Evolutionary conservation across 2,797 vertebrate genomes (phyloP).

Genomic region (Zalophus californianus): DNA sequence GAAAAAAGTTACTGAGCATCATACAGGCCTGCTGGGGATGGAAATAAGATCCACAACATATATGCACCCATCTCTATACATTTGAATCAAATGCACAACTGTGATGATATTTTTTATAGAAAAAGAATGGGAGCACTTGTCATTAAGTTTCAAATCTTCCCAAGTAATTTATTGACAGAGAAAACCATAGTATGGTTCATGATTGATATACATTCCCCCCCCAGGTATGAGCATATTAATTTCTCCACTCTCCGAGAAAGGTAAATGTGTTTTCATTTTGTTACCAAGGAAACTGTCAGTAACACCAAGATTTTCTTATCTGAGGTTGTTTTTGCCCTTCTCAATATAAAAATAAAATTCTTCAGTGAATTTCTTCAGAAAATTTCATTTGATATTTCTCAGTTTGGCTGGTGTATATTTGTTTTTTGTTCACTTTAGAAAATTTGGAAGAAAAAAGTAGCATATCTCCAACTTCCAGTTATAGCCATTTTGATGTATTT

Average conservation of each 20-base stretch:
- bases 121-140: constrained; percentile 10
- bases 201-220: background rate
- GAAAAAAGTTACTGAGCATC: background rate
- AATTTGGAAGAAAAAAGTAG: background rate
- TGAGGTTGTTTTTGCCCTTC: background rate
- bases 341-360: constrained; percentile 14
- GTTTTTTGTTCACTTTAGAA: background rate
- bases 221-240: background rate
- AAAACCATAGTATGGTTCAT: background rate
- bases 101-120: background rate
- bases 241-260: background rate
- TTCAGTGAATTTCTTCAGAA: constrained; percentile 13
- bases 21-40: background rate
- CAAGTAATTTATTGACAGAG: background rate
- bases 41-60: background rate
- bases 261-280: background rate
- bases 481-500: constrained; percentile 5
- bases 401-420: background rate
- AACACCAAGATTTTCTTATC: background rate
- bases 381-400: constrained; percentile 18
- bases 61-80: background rate
- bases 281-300: background rate
- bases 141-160: background rate
- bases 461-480: background rate
- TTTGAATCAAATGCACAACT: background rate